Evolutionary conservation across 1,140 invertebrate species (phyloP).

Genomic region (Macrobrachium rosenbergii): DNA sequence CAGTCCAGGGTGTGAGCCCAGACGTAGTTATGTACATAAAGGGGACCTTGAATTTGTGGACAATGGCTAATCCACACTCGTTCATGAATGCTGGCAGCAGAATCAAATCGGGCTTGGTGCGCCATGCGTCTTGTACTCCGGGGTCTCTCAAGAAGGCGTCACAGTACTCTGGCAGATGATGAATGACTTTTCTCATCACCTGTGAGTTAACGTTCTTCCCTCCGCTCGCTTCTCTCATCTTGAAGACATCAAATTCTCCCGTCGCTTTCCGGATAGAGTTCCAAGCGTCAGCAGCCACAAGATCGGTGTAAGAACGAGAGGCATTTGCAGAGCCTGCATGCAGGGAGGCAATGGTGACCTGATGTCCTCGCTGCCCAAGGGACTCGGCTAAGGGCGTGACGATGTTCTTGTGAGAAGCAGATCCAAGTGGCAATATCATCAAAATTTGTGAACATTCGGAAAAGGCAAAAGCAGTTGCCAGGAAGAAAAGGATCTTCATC

Average conservation of each 20-base stretch:
- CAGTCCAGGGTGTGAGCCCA: slow-evolving; percentile 65
- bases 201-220: slow-evolving; percentile 60
- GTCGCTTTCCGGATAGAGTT: slow-evolving; percentile 49
- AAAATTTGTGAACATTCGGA: slow-evolving; percentile 56
- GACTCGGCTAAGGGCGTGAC: slow-evolving; percentile 71
- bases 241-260: slow-evolving; percentile 64
- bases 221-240: slow-evolving; percentile 47
- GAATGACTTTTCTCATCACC: slow-evolving; percentile 63
- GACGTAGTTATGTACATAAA: slow-evolving; percentile 71
- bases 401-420: slow-evolving; percentile 73
- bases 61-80: slow-evolving; percentile 68
- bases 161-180: slow-evolving; percentile 62
- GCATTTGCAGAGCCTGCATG: slow-evolving; percentile 67
- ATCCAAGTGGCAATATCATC: slow-evolving; percentile 62
- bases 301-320: slow-evolving; percentile 65
- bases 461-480: slow-evolving; percentile 7
- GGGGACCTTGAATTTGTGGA: slow-evolving; percentile 75
- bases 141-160: slow-evolving; percentile 64
- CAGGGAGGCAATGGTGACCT: slow-evolving; percentile 75
- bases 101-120: slow-evolving; percentile 68
- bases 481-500: neutral
- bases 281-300: slow-evolving; percentile 56
- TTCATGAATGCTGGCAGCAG: slow-evolving; percentile 68
- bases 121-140: slow-evolving; percentile 54
- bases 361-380: slow-evolving; percentile 75